Evolutionary conservation across 53 echinoderm and acorn worm genomes (phyloP).

Genomic region (Crossaster papposus): DNA sequence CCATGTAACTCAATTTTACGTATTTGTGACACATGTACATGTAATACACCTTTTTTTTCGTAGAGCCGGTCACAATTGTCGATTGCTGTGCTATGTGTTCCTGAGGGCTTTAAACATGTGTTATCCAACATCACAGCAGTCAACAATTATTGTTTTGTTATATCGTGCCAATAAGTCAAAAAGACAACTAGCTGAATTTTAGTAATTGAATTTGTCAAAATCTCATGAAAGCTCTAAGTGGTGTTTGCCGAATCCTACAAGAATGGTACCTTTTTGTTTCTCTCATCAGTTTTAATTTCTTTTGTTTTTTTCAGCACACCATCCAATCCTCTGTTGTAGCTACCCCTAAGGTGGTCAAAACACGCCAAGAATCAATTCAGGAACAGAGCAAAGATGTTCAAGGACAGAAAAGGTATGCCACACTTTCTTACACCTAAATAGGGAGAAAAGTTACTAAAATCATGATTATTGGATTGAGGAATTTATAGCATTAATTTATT

Average conservation of each 20-base stretch:
- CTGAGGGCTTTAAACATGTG: too few relatives aligned
- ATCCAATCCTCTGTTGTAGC: slow-evolving; percentile 98
- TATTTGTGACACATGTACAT: too few relatives aligned
- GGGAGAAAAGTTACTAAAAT: neutral
- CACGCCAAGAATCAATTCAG: slow-evolving; percentile 87
- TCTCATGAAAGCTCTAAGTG: neutral
- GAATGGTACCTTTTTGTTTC: neutral
- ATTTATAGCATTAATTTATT: too few relatives aligned
- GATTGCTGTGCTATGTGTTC: too few relatives aligned
- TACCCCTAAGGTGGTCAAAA: slow-evolving; percentile 71
- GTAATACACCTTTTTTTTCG: too few relatives aligned
- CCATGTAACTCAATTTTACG: too few relatives aligned
- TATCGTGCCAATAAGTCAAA: too few relatives aligned
- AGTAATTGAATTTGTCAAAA: neutral
- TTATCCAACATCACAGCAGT: too few relatives aligned
- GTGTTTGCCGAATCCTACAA: neutral
- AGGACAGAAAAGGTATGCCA: slow-evolving; percentile 71
- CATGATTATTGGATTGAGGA: too few relatives aligned
- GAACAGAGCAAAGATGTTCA: slow-evolving; percentile 81
- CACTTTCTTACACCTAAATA: neutral
- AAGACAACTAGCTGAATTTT: neutral
- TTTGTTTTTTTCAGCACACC: slow-evolving; percentile 67
- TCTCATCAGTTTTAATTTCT: neutral
- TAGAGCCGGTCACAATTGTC: too few relatives aligned
- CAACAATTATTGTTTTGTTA: too few relatives aligned